Evolutionary conservation across 1,140 invertebrate genomes (phyloP).

Genomic region (Danaus melanippus): DNA sequence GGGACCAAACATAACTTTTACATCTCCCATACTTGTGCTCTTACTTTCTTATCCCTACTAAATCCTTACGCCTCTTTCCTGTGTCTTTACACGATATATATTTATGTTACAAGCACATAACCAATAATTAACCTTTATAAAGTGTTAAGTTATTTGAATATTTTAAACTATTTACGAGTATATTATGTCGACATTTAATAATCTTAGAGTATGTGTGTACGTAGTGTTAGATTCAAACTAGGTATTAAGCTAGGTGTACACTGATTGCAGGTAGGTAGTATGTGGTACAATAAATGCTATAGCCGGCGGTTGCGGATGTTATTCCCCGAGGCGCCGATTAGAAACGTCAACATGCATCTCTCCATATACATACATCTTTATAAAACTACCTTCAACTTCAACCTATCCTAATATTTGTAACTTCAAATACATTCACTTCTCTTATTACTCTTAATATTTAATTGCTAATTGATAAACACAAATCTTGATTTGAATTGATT

Average conservation of each 20-base stretch:
- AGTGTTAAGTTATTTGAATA: no score
- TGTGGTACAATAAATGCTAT: conserved; percentile 10
- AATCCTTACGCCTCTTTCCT: conserved; percentile 12
- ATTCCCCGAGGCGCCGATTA: conserved; percentile 41
- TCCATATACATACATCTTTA: neutral
- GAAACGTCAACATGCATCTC: conserved; percentile 18
- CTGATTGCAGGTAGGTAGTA: conserved; percentile 15
- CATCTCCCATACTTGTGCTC: conserved; percentile 22
- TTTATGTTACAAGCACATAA: no score
- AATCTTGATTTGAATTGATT: no score
- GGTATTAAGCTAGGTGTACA: conserved; percentile 5
- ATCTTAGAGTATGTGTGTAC: neutral
- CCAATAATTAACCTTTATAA: no score
- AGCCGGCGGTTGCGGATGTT: conserved; percentile 36
- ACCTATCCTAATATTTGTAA: no score
- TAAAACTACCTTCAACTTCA: no score
- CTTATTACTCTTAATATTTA: no score
- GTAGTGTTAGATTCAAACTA: conserved; percentile 8
- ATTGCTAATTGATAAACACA: no score
- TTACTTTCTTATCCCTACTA: conserved; percentile 19
- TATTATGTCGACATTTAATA: no score
- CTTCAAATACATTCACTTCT: no score
- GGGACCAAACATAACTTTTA: conserved; percentile 24
- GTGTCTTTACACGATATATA: neutral
- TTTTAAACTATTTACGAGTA: no score